Base-by-base conservation (phyloP, 2,113 vertebrate genomes). In the Cacatua alba region DNA sequence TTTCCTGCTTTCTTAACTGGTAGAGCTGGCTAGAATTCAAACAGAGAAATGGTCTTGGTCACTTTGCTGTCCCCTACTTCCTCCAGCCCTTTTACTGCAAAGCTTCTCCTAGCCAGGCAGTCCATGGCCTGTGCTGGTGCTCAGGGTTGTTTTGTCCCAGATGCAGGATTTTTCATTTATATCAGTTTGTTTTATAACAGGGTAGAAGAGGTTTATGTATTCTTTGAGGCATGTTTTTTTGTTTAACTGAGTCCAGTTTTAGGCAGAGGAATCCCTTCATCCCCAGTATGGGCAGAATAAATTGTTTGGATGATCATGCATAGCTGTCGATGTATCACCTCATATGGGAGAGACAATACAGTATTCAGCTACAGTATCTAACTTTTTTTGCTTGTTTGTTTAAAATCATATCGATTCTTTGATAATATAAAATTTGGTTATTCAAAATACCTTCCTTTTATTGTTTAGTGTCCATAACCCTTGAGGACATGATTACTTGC, bases 31-130 rank as follows among this genome's bases (percentile, higher is more conserved):
- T 75, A 31, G 53, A 79, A 76, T 76, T 80, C 5, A 7, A 70
- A 59, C 9, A 0, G 0, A 72, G 17, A 39, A 14, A 10, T 70
- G 9, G 9, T 55, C 53, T 69, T 39, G 35, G 17, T 68, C 21
- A 11, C 29, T 29, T 49, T 10, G 3, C 16, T 82, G 20, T 39
- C 24, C 31, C 62, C 13, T 63, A 1, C 5, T 13, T 63, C 39
- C 18, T 33, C 17, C 39, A 48, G 29, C 17, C 26, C 25, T 23
- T 74, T 68, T 62, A 33, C n/a, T 85, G 19, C 46, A 57, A 35
- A 63, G 24, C 24, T 48, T 60, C 49, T 86, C 25, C 21, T 57
- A 19, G 20, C 10, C 43, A 57, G 33, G 43, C 37, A 51, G 16
- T 68, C 52, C 0, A 0, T 55, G 48, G 11, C 17, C 72, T 60